phyloP scores from a whole-genome alignment of 2,888 invertebrate genomes.

The Atrina japonica region DNA sequence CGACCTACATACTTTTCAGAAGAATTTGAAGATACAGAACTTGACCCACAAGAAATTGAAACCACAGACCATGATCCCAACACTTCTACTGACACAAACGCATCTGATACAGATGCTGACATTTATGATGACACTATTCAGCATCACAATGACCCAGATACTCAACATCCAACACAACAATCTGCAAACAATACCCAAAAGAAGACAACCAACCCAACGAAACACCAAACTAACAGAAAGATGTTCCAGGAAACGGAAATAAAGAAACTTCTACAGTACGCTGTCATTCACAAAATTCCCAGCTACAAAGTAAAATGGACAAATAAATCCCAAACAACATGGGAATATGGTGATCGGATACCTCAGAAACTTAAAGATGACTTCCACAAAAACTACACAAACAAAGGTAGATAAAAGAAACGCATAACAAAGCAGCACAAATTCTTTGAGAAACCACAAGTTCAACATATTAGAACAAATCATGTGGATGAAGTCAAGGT shows the following conservation, averaged over 20 bases:
- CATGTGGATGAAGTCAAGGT: too few relatives aligned
- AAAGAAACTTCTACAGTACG: neutral
- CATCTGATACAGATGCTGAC: too few relatives aligned
- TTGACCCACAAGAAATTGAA: constrained; percentile 5
- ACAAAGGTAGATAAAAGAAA: constrained; percentile 2
- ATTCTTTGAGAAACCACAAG: constrained; percentile 1
- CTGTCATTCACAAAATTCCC: neutral
- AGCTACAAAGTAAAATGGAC: neutral
- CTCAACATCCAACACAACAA: too few relatives aligned
- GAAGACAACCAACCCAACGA: too few relatives aligned
- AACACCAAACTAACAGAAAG: too few relatives aligned
- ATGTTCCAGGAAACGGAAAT: neutral
- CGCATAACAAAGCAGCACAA: neutral
- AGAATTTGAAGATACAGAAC: neutral
- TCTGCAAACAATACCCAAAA: too few relatives aligned
- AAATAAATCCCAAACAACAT: neutral
- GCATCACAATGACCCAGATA: too few relatives aligned
- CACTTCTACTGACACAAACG: too few relatives aligned
- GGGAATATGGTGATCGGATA: neutral
- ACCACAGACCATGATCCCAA: neutral
- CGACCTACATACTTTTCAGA: constrained; percentile 4
- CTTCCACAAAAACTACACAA: neutral
- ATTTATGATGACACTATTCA: too few relatives aligned
- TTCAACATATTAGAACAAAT: neutral
- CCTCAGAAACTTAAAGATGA: neutral